A percentile compares a stretch with the other conserved stretches of the same genome.
These are phyloP conservation scores for Fragum whitleyi DNA, from an alignment of 2,888 invertebrate species.

Conservation along the genomic window DNA sequence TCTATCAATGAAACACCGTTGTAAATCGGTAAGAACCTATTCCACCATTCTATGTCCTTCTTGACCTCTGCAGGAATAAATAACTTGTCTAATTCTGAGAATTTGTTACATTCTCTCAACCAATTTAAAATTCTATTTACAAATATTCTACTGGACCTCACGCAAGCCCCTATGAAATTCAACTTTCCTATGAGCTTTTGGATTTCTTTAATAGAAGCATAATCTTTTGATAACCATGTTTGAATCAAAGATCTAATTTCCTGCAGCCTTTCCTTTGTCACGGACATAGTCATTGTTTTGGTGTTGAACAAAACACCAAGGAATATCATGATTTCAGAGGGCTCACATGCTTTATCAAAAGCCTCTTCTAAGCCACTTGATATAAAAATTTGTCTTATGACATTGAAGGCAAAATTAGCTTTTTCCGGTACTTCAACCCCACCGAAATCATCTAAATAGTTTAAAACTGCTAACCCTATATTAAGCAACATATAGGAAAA, in stretches of 20 bases:
- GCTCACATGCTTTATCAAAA: neutral
- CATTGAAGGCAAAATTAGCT: neutral
- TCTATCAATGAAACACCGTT: conserved; percentile 5
- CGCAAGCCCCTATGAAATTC: neutral
- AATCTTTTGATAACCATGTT: neutral
- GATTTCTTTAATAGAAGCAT: neutral
- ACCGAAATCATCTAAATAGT: conserved; percentile 4
- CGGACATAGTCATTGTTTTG: neutral
- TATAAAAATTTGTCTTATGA: no score
- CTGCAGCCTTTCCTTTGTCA: neutral
- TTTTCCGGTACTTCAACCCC: neutral
- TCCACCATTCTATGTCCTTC: neutral
- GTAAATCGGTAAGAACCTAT: neutral
- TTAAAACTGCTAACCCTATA: no score
- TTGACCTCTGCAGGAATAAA: neutral
- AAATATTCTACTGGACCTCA: neutral
- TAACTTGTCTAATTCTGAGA: neutral
- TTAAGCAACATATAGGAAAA: neutral
- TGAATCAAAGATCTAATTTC: neutral
- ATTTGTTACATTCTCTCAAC: neutral
- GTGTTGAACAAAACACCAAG: neutral
- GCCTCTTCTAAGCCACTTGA: neutral
- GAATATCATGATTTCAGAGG: neutral
- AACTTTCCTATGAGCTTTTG: neutral
- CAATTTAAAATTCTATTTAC: conserved; percentile 9